A percentile compares a stretch with the other conserved stretches of the same genome.
phyloP scores from a whole-genome alignment of 1,140 invertebrate species.

The Drosophila orena region DNA sequence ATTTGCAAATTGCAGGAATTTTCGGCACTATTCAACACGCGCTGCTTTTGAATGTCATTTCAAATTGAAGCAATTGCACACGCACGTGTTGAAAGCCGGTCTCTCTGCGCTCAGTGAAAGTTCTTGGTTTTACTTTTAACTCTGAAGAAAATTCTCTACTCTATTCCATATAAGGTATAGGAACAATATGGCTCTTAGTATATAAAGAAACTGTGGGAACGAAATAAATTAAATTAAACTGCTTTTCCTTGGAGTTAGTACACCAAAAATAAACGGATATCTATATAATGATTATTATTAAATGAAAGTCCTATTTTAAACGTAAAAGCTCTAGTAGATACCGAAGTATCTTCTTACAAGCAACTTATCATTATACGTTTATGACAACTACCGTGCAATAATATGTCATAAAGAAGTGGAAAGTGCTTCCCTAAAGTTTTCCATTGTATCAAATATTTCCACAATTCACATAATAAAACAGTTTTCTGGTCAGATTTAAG shows the following conservation, averaged over 20 bases:
- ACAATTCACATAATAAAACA: constrained; percentile 19
- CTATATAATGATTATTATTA: no score
- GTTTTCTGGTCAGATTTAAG: background rate
- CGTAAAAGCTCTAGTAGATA: background rate
- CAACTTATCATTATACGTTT: constrained; percentile 37
- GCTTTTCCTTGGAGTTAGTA: no score
- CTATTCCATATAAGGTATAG: no score
- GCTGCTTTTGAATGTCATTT: constrained; percentile 28
- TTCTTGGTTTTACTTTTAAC: background rate
- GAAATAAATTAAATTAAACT: no score
- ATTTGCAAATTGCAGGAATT: constrained; percentile 61
- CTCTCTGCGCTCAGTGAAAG: constrained; percentile 33
- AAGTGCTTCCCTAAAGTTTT: constrained; percentile 19
- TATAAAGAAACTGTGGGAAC: no score
- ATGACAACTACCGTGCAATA: constrained; percentile 48
- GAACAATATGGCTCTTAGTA: no score
- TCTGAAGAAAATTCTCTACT: background rate
- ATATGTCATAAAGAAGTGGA: constrained; percentile 20
- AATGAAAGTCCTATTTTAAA: background rate
- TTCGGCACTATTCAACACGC: constrained; percentile 35
- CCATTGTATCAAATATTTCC: constrained; percentile 30
- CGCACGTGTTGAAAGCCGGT: constrained; percentile 36
- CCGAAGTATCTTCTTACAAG: background rate
- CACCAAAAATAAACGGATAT: no score
- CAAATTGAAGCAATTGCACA: constrained; percentile 44